phyloP scores from a whole-genome alignment of 2,797 vertebrate species.

The Peromyscus nudipes region DNA sequence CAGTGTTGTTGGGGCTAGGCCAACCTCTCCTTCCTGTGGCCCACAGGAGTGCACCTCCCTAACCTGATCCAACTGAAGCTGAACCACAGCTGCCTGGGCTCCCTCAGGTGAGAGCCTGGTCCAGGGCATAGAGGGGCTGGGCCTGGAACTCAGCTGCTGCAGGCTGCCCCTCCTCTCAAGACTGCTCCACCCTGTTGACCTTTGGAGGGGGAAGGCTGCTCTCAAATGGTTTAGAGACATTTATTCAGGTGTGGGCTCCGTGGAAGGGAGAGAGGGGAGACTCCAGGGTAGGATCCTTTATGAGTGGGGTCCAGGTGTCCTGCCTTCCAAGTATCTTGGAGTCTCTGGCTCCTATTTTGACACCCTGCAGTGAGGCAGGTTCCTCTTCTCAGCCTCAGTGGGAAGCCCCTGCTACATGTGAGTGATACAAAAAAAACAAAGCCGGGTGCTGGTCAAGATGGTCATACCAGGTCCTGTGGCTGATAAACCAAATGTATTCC shows the following conservation, averaged over 20 bases:
- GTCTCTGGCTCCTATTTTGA: neutral
- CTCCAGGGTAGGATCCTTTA: neutral
- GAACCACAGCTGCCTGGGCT: conserved; percentile 94
- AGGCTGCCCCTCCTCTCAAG: neutral
- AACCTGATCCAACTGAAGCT: conserved; percentile 94
- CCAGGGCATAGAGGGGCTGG: neutral
- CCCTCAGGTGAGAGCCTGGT: conserved; percentile 92
- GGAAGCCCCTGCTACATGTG: too few species aligned
- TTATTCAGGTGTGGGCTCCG: neutral
- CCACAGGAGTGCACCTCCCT: conserved; percentile 93
- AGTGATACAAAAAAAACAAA: fast-evolving
- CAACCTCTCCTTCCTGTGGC: neutral
- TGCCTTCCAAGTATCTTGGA: neutral
- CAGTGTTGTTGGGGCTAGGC: fast-evolving
- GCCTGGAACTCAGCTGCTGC: neutral
- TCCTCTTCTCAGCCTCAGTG: fast-evolving
- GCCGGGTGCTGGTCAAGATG: neutral
- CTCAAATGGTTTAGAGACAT: neutral
- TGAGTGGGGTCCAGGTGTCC: neutral
- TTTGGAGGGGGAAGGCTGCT: neutral
- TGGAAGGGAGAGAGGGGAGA: neutral
- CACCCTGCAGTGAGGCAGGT: fast-evolving
- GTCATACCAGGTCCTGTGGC: too few species aligned
- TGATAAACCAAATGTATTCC: neutral
- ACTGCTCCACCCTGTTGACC: neutral